Conservation (phyloP, 2,113 vertebrate species). For the Chunga burmeisteri region DNA sequence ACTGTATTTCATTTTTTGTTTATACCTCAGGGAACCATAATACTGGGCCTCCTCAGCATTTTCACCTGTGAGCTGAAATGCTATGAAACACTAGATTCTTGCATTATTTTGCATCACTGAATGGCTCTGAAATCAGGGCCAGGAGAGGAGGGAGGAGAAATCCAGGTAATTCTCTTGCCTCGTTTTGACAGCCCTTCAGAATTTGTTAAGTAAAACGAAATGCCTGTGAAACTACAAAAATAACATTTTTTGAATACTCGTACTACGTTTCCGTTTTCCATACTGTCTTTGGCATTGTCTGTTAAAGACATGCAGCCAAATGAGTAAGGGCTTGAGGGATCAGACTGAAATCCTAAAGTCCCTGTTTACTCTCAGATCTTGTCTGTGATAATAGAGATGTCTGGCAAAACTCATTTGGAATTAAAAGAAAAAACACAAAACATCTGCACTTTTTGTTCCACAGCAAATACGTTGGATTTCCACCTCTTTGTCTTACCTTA, state of each 20-base stretch:
- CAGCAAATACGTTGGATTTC: not conserved
- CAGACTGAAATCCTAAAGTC: not conserved
- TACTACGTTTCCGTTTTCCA: not conserved
- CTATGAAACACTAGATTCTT: not conserved
- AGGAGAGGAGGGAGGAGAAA: not conserved
- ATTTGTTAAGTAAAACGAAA: not conserved
- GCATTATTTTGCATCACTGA: constrained; percentile 27
- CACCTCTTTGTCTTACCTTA: not conserved
- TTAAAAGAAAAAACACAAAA: not conserved
- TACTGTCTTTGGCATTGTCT: not conserved
- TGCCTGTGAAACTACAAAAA: not conserved
- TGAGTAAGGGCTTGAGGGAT: not conserved
- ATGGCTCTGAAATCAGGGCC: not conserved
- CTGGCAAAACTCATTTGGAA: not conserved
- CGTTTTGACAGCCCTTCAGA: constrained; percentile 27
- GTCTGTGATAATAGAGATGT: not conserved
- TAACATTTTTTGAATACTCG: not conserved
- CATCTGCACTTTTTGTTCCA: not conserved
- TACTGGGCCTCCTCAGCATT: not conserved
- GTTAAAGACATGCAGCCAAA: not conserved
- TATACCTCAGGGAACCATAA: not conserved
- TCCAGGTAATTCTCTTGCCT: not conserved
- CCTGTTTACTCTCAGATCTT: not conserved
- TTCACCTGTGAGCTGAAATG: not conserved
- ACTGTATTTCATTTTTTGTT: not conserved